Base-by-base conservation (phyloP, 2,113 vertebrate genomes). In the Tamias sibiricus region DNA sequence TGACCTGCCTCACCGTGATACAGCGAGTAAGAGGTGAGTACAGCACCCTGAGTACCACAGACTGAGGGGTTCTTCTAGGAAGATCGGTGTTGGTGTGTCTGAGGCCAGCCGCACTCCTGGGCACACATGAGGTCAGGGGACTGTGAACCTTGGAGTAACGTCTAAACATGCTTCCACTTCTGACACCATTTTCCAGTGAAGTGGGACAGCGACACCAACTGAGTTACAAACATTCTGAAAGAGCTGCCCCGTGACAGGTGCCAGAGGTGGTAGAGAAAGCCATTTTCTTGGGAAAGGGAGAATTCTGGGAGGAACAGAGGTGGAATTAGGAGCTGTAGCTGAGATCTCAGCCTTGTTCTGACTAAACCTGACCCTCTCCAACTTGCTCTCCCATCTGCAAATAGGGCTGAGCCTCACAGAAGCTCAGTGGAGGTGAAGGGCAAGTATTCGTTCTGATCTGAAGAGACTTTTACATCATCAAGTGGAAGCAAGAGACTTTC, bases 61-160 rank as follows among this genome's bases (percentile, higher is more conserved):
- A 32, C 28, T 76, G 49, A 72, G 47, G 3, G 8, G 49, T 52
- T 30, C 68, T 66, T 80, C 89, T 82, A 52, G 49, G 44, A 87
- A 87, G 83, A 8, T 16, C 22, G 10, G 2, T 4, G 0, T 24
- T 19, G 42, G 44, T 19, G 90, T 3, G 2, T 17, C 32, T 8
- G 6, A 24, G 9, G 26, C 52, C 13, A 4, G 13, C 19, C 12
- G 17, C 20, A 26, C 12, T 62, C 62, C 71, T 2, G 8, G 49
- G 10, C 12, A 42, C 49, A 10, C 1, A 4, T 1, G 59, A 64
- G 5, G 9, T 62, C n/a, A n/a, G n/a, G n/a, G n/a, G n/a, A n/a
- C n/a, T 52, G 44, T 52, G 68, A 79, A 12, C 52, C 26, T 32
- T 54, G 68, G 49, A 20, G 32, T 28, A 17, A 47, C 8, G 24